A percentile compares a stretch with the other conserved stretches of the same genome.
Evolutionary conservation across 2,888 invertebrate genomes (phyloP).

Genomic region (Cybosia mesomella): DNA sequence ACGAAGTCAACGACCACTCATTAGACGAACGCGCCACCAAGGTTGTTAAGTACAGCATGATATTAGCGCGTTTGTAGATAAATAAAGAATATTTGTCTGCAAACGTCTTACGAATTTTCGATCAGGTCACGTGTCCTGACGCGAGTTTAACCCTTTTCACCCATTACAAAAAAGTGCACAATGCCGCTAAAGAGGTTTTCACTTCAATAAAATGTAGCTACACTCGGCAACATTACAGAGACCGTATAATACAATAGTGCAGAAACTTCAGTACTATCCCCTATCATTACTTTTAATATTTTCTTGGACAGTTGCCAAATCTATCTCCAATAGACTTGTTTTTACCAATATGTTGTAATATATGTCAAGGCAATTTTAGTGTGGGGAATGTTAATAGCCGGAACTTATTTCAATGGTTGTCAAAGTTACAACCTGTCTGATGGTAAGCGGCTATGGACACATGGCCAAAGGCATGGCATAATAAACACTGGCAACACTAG

Average conservation of each 20-base stretch:
- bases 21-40: too few relatives aligned
- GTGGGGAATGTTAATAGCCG: not conserved
- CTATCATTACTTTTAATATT: slow-evolving; percentile 27
- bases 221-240: not conserved
- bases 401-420: not conserved
- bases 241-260: slow-evolving; percentile 5
- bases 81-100: too few relatives aligned
- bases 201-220: not conserved
- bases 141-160: too few relatives aligned
- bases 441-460: not conserved
- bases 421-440: not conserved
- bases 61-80: too few relatives aligned
- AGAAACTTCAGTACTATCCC: slow-evolving; percentile 16
- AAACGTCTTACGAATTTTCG: too few relatives aligned
- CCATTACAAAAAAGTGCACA: too few relatives aligned
- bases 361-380: slow-evolving; percentile 52
- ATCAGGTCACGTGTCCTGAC: too few relatives aligned
- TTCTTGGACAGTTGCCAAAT: slow-evolving; percentile 57
- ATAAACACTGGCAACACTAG: not conserved
- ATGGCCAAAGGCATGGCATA: not conserved
- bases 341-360: slow-evolving; percentile 48
- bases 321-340: slow-evolving; percentile 37
- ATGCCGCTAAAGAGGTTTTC: too few relatives aligned
- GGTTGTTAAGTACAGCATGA: too few relatives aligned
- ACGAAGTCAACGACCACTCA: too few relatives aligned